These are phyloP conservation scores for Smutsia temminckii DNA, from an alignment of 2,797 vertebrate genomes.

Conservation along the genomic window DNA sequence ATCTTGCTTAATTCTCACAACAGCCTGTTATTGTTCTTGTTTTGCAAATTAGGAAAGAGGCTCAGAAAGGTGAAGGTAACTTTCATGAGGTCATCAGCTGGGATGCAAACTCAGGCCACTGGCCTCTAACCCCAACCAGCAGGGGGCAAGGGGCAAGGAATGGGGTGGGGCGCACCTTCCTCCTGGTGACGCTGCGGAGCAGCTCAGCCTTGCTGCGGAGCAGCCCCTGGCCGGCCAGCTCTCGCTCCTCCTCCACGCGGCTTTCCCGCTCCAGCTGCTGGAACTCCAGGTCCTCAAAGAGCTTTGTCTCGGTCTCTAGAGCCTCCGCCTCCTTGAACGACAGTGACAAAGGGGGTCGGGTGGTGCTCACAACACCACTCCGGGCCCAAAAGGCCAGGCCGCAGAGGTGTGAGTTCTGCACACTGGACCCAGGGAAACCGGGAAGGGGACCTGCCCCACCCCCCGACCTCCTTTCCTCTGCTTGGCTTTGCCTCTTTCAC, in stretches of 20 bases:
- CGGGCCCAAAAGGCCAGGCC: constrained; percentile 29
- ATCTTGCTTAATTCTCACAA: not conserved
- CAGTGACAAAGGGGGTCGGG: constrained; percentile 24
- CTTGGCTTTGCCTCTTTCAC: constrained; percentile 39
- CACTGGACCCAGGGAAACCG: constrained; percentile 27
- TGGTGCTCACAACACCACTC: not conserved
- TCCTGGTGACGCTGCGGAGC: constrained; percentile 87
- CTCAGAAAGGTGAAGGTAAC: not conserved
- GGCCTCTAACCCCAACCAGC: not conserved
- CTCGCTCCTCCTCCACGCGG: constrained; percentile 94
- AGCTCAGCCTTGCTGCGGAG: constrained; percentile 91
- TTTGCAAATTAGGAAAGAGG: not conserved
- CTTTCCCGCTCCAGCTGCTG: constrained; percentile 98
- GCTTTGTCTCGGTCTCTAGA: constrained; percentile 92
- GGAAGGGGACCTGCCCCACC: constrained; percentile 31
- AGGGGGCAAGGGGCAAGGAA: too few species aligned
- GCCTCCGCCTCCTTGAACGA: constrained; percentile 91
- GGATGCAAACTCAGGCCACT: not conserved
- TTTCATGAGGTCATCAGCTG: not conserved
- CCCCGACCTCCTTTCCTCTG: constrained; percentile 44
- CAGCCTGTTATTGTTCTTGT: not conserved
- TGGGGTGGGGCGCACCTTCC: constrained; percentile 88
- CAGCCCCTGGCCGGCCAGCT: constrained; percentile 92
- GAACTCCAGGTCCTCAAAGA: constrained; percentile 98
- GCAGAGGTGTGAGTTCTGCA: not conserved